Conservation (phyloP, 2,888 invertebrate genomes). For the Protonemura montana region DNA sequence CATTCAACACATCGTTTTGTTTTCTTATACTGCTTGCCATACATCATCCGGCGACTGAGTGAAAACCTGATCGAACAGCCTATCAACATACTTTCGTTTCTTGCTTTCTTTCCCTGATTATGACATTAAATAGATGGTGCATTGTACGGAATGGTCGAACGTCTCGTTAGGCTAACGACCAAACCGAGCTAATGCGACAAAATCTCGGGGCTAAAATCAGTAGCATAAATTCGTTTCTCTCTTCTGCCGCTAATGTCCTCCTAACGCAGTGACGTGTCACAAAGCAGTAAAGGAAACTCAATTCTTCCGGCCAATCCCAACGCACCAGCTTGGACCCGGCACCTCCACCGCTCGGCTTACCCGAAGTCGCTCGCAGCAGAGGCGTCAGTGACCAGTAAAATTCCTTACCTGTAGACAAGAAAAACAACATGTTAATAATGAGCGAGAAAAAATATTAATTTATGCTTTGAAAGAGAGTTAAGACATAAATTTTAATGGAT, state of each 20-base stretch:
- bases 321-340: background rate
- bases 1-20: background rate
- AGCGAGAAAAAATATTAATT: background rate
- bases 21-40: background rate
- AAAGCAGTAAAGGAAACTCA: background rate
- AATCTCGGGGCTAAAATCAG: background rate
- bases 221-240: background rate
- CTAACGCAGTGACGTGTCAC: background rate
- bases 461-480: background rate
- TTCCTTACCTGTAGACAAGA: constrained; percentile 24
- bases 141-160: background rate
- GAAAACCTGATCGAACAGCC: background rate
- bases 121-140: background rate
- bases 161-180: background rate
- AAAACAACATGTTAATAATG: background rate
- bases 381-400: background rate
- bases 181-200: background rate
- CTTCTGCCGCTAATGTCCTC: background rate
- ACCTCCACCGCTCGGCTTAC: background rate
- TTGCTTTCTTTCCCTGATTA: background rate
- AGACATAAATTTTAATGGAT: constrained; percentile 27
- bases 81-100: background rate
- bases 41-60: background rate
- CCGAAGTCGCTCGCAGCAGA: background rate
- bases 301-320: background rate